Evolutionary conservation across 2,113 vertebrate species (phyloP).

Genomic region (Fulica atra): DNA sequence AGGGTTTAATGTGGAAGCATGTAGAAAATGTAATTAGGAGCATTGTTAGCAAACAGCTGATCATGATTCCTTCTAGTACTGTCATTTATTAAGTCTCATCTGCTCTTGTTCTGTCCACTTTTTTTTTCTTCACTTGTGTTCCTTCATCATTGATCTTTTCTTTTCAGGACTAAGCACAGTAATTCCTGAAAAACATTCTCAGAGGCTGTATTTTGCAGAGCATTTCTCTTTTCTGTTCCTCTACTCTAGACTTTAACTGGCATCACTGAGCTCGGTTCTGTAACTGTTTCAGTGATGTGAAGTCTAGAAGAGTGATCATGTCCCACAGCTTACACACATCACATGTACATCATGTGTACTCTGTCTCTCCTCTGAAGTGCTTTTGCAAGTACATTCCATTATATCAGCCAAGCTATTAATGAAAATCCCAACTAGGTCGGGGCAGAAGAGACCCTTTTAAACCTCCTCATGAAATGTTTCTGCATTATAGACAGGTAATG

Average conservation of each 20-base stretch:
- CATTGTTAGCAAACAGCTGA: not conserved
- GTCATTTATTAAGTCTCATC: not conserved
- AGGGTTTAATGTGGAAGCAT: not conserved
- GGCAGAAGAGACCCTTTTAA: not conserved
- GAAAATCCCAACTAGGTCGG: not conserved
- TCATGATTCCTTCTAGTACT: not conserved
- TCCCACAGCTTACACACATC: not conserved
- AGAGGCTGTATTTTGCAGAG: not conserved
- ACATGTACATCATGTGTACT: no score
- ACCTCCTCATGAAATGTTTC: not conserved
- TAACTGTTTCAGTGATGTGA: not conserved
- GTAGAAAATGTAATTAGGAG: not conserved
- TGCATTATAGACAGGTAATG: not conserved
- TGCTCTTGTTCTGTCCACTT: not conserved
- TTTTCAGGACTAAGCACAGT: not conserved
- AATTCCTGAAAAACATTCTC: not conserved
- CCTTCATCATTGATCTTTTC: not conserved
- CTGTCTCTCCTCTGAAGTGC: not conserved
- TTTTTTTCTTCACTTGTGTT: not conserved
- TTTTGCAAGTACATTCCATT: not conserved
- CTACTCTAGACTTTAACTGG: not conserved
- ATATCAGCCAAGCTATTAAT: not conserved
- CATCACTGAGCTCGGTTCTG: not conserved
- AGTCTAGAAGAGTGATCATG: not conserved
- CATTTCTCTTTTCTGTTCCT: not conserved